Evolutionary conservation across 2,888 invertebrate genomes (phyloP).

Genomic region (Chelonus formosanus): DNA sequence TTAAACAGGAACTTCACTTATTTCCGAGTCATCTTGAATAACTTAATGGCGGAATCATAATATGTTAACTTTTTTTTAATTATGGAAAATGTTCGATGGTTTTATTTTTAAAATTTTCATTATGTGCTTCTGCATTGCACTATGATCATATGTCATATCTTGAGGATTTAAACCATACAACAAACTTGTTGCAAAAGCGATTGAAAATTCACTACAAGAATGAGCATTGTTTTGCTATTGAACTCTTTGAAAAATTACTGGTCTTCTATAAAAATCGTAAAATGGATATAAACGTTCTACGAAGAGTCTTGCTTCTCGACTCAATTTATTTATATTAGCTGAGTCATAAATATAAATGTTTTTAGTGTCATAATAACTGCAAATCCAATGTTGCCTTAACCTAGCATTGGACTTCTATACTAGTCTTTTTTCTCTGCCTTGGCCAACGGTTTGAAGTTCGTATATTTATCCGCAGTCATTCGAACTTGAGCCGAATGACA

Average conservation of each 20-base stretch:
- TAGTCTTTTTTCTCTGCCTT: too few relatives aligned
- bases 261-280: not conserved
- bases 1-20: too few relatives aligned
- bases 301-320: constrained; percentile 11
- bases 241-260: constrained; percentile 20
- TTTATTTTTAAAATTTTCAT: too few relatives aligned
- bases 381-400: constrained; percentile 21
- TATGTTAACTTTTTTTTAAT: too few relatives aligned
- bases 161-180: constrained; percentile 20
- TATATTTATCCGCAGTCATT: too few relatives aligned
- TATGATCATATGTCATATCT: constrained; percentile 2
- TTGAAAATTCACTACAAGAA: constrained; percentile 26
- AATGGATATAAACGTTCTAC: constrained; percentile 13
- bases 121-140: constrained; percentile 15
- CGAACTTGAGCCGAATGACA: too few relatives aligned
- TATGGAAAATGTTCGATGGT: too few relatives aligned
- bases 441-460: too few relatives aligned
- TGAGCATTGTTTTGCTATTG: constrained; percentile 9
- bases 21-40: too few relatives aligned
- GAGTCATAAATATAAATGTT: too few relatives aligned
- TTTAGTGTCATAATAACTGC: constrained; percentile 26
- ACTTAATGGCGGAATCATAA: too few relatives aligned
- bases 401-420: too few relatives aligned
- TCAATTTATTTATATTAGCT: not conserved
- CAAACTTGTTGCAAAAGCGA: constrained; percentile 15